Base-by-base conservation (phyloP, 2,888 invertebrate species). In the Brenthis hecate region DNA sequence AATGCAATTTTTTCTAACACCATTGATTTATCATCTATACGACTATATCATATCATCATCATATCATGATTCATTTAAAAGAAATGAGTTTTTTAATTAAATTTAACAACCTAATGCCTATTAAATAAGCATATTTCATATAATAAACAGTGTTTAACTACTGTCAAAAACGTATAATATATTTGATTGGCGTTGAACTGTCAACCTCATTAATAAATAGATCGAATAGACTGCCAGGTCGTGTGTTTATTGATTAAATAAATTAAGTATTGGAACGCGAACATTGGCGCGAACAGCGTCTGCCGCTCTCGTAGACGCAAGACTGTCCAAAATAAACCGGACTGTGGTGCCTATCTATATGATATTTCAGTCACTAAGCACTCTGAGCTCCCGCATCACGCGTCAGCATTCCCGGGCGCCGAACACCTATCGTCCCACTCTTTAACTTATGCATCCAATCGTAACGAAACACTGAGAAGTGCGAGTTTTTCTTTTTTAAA, bases 321-420 rank as follows among this genome's bases (percentile, higher is more conserved):
- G 66, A 76, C 75, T 77, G 83, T 86, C 87, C 75, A 84, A 91
- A 91, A 91, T 91, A 91, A 90, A 87, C 88, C 79, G 57, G 74
- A 76, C 65, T 74, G 73, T 72, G 69, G 63, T 76, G 78, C 76
- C 77, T 81, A 78, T 80, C 81, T 85, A 83, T 83, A 84, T 81
- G 83, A 85, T 83, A 85, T 87, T 86, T 85, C 81, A 85, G 81
- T 80, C 77, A 81, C 82, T 81, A 81, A 82, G 81, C 81, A 83
- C 80, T 77, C 71, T 78, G 78, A 78, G 76, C 75, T 76, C 73
- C 77, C 68, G 79, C 76, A 75, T 75, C 76, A 70, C 58, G 70
- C 73, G 79, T 74, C 78, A 78, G 77, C 77, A 81, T 64, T 68
- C 80, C 77, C 79, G 75, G 75, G 75, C 75, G 75, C 77, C 77